These are phyloP conservation scores for Ptilodon capucinus DNA, from an alignment of 2,888 invertebrate genomes.

Conservation along the genomic window DNA sequence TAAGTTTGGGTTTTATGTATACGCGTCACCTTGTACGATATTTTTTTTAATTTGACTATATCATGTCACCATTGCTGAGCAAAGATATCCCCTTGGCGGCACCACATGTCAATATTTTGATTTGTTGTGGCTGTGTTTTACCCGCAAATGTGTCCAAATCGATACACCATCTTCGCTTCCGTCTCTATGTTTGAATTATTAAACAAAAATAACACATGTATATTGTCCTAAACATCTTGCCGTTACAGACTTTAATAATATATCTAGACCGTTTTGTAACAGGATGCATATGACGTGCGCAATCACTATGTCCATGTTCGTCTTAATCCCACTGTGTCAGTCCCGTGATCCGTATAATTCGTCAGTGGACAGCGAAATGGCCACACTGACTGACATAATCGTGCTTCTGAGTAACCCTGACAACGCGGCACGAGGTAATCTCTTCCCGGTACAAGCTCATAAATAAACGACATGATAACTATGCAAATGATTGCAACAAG, in stretches of 20 bases:
- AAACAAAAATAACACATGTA: too few species aligned
- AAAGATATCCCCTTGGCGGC: too few species aligned
- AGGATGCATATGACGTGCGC: constrained; percentile 33
- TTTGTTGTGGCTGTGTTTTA: too few species aligned
- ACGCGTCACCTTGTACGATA: not conserved
- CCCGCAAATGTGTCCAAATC: too few species aligned
- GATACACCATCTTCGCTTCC: too few species aligned
- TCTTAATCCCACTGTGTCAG: constrained; percentile 38
- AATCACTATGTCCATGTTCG: constrained; percentile 36
- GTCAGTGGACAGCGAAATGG: constrained; percentile 33
- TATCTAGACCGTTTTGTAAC: constrained; percentile 11
- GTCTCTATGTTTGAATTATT: constrained; percentile 15
- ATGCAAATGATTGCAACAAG: constrained; percentile 26
- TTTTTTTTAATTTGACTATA: too few species aligned
- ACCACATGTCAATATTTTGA: not conserved
- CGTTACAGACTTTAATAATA: not conserved
- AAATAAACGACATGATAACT: constrained; percentile 16
- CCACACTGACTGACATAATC: constrained; percentile 24
- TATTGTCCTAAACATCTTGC: constrained; percentile 8
- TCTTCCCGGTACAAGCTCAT: constrained; percentile 10
- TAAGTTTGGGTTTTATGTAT: constrained; percentile 28
- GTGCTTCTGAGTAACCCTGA: constrained; percentile 13
- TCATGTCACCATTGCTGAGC: too few species aligned
- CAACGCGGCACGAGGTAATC: constrained; percentile 16
- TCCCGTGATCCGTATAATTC: constrained; percentile 39